These are phyloP conservation scores for Thripadectes ignobilis DNA, from an alignment of 2,797 vertebrate genomes.

Conservation along the genomic window DNA sequence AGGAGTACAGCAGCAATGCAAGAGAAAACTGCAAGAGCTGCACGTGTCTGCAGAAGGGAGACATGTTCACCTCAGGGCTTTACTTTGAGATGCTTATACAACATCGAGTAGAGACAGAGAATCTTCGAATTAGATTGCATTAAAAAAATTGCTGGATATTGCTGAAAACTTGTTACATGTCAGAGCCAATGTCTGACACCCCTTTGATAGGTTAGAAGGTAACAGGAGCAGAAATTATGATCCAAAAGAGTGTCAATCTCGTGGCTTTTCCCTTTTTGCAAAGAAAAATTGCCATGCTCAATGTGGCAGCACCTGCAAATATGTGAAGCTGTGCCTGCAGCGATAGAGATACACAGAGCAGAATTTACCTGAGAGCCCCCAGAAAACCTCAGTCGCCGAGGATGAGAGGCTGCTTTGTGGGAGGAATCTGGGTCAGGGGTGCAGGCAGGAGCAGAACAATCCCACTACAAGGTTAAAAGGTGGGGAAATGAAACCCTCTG, in stretches of 20 bases:
- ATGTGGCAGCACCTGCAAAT: neutral
- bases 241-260: neutral
- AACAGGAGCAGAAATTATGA: neutral
- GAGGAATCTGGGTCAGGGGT: neutral
- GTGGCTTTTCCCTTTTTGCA: neutral
- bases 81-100: neutral
- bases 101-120: neutral
- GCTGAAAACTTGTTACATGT: neutral
- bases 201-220: neutral
- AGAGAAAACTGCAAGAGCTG: neutral
- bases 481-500: neutral
- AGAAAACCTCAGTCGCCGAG: neutral
- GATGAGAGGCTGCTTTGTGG: neutral
- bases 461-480: neutral
- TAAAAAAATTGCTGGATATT: neutral
- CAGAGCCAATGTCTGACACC: neutral
- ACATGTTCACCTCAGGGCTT: neutral
- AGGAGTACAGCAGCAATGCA: neutral
- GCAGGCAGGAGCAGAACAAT: neutral
- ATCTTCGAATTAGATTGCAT: neutral
- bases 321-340: neutral
- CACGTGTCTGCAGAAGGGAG: neutral
- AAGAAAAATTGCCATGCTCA: neutral
- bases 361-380: neutral
- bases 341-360: neutral